Percentiles rank a stretch among this genome's conserved stretches.
These are phyloP conservation scores for Pristionchus maxplancki DNA, from an alignment of 2,888 invertebrate genomes.

Conservation along the genomic window DNA sequence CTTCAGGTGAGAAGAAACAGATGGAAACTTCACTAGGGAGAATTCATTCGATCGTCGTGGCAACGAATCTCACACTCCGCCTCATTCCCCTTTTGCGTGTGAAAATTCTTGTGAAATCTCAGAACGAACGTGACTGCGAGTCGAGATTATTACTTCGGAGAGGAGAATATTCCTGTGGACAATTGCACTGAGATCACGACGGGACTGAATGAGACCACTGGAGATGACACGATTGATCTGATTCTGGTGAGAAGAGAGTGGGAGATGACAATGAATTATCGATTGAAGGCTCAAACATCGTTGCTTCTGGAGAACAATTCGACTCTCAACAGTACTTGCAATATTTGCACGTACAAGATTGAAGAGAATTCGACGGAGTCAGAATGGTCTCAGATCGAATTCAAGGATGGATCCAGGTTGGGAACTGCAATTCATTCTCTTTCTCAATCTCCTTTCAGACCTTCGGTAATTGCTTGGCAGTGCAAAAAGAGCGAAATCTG, in stretches of 20 bases:
- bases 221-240: constrained; percentile 7
- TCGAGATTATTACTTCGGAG: constrained; percentile 28
- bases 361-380: background rate
- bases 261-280: background rate
- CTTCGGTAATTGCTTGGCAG: background rate
- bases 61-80: background rate
- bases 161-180: background rate
- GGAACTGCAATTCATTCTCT: background rate
- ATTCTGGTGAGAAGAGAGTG: background rate
- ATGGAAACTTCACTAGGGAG: background rate
- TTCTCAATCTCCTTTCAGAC: background rate
- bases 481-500: background rate
- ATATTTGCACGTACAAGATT: constrained; percentile 13
- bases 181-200: background rate
- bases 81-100: background rate
- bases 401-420: constrained; percentile 36
- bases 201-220: background rate
- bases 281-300: background rate
- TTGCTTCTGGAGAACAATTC: background rate
- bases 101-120: constrained; percentile 1
- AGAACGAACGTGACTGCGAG: background rate
- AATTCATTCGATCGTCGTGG: background rate
- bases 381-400: background rate
- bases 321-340: background rate
- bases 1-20: background rate